A percentile compares a stretch with the other conserved stretches of the same genome.
These are phyloP conservation scores for Nymphalis urticae DNA, from an alignment of 2,888 invertebrate genomes.

Conservation along the genomic window DNA sequence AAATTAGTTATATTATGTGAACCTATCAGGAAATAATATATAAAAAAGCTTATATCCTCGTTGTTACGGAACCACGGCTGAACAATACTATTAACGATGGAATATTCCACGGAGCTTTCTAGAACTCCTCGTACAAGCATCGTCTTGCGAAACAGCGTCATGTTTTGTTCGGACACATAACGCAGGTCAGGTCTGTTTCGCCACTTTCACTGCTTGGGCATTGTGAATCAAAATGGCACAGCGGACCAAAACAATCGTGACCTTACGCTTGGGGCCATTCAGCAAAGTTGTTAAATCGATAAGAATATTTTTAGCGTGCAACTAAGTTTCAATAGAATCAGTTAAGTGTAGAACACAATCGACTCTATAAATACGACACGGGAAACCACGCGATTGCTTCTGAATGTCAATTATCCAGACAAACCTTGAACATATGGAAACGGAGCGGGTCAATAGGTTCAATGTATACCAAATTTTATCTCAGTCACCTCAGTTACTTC, in stretches of 20 bases:
- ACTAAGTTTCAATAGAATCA: neutral
- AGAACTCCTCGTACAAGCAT: constrained; percentile 53
- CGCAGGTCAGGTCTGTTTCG: constrained; percentile 46
- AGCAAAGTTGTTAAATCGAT: neutral
- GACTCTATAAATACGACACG: neutral
- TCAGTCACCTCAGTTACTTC: constrained; percentile 20
- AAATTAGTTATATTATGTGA: constrained; percentile 8
- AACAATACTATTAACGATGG: constrained; percentile 42
- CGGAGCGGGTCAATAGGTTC: neutral
- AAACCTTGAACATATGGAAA: constrained; percentile 2
- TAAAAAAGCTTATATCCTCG: constrained; percentile 2
- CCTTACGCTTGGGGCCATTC: constrained; percentile 2
- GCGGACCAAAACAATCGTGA: constrained; percentile 16
- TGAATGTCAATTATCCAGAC: neutral
- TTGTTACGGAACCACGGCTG: constrained; percentile 14
- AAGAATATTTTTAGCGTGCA: no score
- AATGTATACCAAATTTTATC: constrained; percentile 16
- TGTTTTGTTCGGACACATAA: constrained; percentile 34
- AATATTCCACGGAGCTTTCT: constrained; percentile 71
- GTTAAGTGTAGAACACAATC: neutral
- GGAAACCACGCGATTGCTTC: neutral
- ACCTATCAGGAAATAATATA: constrained; percentile 20
- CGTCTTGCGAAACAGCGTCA: constrained; percentile 58
- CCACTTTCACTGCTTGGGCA: constrained; percentile 68
- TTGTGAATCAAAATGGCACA: constrained; percentile 34